Base-by-base conservation (phyloP, 2,797 vertebrate genomes). In the Thalassophryne amazonica region DNA sequence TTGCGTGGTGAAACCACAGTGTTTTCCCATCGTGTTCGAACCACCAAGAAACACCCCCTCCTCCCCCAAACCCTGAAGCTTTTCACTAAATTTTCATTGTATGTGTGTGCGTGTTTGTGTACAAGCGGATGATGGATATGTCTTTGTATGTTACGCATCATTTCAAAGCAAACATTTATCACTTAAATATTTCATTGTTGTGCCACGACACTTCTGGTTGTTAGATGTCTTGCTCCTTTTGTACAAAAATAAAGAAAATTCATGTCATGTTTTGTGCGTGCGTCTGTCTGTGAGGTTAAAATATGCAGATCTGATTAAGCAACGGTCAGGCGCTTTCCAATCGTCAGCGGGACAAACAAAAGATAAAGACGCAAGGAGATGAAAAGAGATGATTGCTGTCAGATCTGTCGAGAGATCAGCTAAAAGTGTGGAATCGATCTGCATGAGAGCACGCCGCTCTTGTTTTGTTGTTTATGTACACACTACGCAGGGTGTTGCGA, bases 111-210 rank as follows among this genome's bases (percentile, higher is more conserved):
- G 34, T 47, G 16, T 57, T 30, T 60, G 37, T 73, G 37, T 47
- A 38, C 43, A 41, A 50, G 32, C 27, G 8, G 2, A 19, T 28
- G 9, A 19, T 39, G 17, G 41, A 59, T 47, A 47, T 48, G 33
- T 36, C 50, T 32, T 84, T 78, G 57, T 67, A 76, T 34, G 15
- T 73, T 83, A 65, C 25, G 73, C 69, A 81, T 84, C 89, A 92
- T 92, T 92, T 92, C 91, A 92, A 88, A 77, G 76, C 66, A 42
- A 78, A 50, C 37, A 66, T 80, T 47, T 85, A 81, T 81, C 75
- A 73, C 49, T 84, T 48, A 76, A 38, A 70, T 81, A 81, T 80
- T 86, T 87, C 79, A 85, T 73, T 57, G 49, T 70, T 61, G 62
- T 63, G 57, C 27, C 33, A 43, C 31, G 32, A 63, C 69, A 68